Conservation (phyloP, 1,140 invertebrate genomes). For the Drosophila mayri region DNA sequence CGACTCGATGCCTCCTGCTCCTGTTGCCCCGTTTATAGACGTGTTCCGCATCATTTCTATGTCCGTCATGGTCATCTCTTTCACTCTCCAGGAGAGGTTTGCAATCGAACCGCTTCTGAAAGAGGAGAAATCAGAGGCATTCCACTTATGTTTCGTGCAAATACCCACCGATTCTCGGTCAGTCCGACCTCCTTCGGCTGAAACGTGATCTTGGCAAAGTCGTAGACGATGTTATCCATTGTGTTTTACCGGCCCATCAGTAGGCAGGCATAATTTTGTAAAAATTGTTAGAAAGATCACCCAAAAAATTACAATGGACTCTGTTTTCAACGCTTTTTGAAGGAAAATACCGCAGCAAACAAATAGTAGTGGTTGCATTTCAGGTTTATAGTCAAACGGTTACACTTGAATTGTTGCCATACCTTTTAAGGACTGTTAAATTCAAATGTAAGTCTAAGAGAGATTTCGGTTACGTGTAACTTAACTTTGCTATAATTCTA, state of each 20-base stretch:
- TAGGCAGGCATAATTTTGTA: not conserved
- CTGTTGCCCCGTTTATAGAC: not conserved
- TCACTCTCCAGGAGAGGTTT: constrained; percentile 45
- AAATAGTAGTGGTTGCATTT: not conserved
- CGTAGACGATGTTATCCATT: constrained; percentile 76
- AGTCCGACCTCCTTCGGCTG: constrained; percentile 61
- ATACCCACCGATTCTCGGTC: constrained; percentile 55
- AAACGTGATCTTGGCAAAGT: constrained; percentile 68
- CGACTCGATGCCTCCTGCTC: not conserved
- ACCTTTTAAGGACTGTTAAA: not conserved
- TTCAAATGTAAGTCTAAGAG: not conserved
- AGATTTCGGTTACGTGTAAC: too few relatives aligned
- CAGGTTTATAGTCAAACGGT: not conserved
- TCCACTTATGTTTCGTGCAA: not conserved
- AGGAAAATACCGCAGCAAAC: not conserved
- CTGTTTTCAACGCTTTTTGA: not conserved
- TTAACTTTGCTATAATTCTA: too few relatives aligned
- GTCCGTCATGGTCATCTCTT: constrained; percentile 49
- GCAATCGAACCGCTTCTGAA: constrained; percentile 19
- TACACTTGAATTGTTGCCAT: not conserved
- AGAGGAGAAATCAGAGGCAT: not conserved
- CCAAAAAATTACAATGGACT: constrained; percentile 1
- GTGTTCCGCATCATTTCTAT: constrained; percentile 57
- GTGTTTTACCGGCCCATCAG: constrained; percentile 26
- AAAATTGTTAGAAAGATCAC: not conserved